Evolutionary conservation across 2,888 invertebrate genomes (phyloP), one percentile per base, ranked within the genome.

Genomic region (Pterostichus madidus): DNA sequence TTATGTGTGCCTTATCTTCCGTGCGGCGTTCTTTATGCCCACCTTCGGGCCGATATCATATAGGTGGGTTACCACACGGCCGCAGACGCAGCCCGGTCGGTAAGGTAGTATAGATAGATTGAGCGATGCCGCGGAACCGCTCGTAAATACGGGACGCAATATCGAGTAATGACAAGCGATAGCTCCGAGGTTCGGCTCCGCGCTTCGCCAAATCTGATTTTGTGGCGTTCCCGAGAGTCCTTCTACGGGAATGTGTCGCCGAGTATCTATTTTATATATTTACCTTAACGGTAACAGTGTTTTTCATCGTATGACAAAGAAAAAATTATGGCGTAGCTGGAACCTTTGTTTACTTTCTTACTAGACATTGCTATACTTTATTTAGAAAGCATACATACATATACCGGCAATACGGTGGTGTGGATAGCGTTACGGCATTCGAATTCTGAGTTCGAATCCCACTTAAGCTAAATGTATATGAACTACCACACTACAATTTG

Each of bases 61-160:
- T 46, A 75, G 75, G 75, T 75, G 75, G 75, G 24, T 52, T 52
- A 75, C 75, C 75, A 24, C 24, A 24, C 24, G 24, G 24, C 24
- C 24, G 24, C 24, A 24, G 24, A 24, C 24, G 52, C 75, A 64
- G 35, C 10, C 6, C 10, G 15, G 31, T 59, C 59, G 46, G 39
- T 35, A 73, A 75, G 75, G 75, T 75, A 75, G 75, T 87, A 86
- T 85, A 87, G 87, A 87, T 87, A 87, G 86, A 87, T 87, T 86
- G 87, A 86, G 85, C 86, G 85, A 85, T 85, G 85, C 84, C 80
- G 84, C 83, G 84, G 85, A 79, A 85, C 84, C 84, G 86, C 84
- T 86, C 87, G 86, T 87, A 87, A 87, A 87, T 86, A 85, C 85
- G 84, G 83, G 81, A 84, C 84, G 85, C 86, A 86, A 86, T 86